Conservation (phyloP, 2,797 vertebrate genomes). For the Lindbergichthys nudifrons region DNA sequence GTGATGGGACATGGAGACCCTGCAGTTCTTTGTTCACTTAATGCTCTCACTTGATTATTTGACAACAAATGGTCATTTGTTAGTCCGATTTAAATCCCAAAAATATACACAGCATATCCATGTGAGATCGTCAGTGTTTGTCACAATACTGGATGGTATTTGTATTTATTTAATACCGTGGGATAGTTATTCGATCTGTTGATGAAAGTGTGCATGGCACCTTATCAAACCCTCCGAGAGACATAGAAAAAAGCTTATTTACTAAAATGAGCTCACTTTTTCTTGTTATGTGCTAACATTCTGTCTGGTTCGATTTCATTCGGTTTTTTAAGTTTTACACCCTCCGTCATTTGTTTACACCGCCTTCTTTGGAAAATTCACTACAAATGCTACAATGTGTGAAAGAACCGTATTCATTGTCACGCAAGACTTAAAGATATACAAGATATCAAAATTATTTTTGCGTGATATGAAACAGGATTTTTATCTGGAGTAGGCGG, state of each 20-base stretch:
- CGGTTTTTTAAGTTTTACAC: constrained; percentile 11
- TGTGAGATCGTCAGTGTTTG: constrained; percentile 25
- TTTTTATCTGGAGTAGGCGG: too few relatives aligned
- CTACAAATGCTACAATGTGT: constrained; percentile 11
- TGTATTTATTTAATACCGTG: constrained; percentile 38
- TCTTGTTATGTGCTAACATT: constrained; percentile 43
- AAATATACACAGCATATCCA: constrained; percentile 35
- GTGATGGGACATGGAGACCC: constrained; percentile 24
- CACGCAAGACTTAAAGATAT: not conserved
- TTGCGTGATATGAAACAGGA: too few relatives aligned
- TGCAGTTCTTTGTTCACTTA: constrained; percentile 29
- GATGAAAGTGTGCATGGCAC: constrained; percentile 35
- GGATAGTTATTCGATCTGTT: constrained; percentile 32
- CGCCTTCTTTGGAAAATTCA: constrained; percentile 23
- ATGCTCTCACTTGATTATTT: constrained; percentile 44
- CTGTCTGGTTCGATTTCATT: constrained; percentile 42
- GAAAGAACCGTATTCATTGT: constrained; percentile 24
- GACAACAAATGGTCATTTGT: constrained; percentile 41
- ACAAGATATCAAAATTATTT: not conserved
- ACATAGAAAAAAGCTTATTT: constrained; percentile 49
- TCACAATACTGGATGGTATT: constrained; percentile 27
- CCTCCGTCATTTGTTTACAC: constrained; percentile 35
- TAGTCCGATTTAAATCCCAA: constrained; percentile 15
- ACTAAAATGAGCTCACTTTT: constrained; percentile 56
- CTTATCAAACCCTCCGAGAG: constrained; percentile 29